phyloP scores from a whole-genome alignment of 2,888 invertebrate species.

The Linnaemya vulpina region DNA sequence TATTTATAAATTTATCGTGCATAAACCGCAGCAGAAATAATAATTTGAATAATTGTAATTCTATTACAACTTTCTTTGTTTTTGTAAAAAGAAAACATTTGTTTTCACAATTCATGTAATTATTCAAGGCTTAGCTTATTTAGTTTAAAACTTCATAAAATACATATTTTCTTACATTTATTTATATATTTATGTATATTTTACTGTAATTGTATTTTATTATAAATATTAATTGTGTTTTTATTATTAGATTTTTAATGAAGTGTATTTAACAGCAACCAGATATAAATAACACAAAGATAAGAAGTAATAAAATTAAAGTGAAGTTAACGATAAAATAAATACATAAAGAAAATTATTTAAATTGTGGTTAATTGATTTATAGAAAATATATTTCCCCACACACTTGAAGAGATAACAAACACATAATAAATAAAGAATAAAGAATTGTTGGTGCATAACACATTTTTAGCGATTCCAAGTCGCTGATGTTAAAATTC shows the following conservation, averaged over 20 bases:
- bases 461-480: too few relatives aligned
- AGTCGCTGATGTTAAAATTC: too few relatives aligned
- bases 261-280: constrained; percentile 64
- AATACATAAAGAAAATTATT: constrained; percentile 1
- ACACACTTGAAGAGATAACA: background rate
- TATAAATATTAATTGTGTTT: constrained; percentile 33
- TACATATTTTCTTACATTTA: background rate
- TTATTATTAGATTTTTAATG: constrained; percentile 63
- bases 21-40: background rate
- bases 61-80: background rate
- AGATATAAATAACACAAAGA: constrained; percentile 63
- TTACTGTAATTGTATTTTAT: constrained; percentile 5
- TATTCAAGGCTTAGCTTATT: background rate
- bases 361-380: background rate
- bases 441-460: too few relatives aligned
- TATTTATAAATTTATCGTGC: constrained; percentile 32
- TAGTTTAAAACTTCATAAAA: constrained; percentile 12
- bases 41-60: background rate
- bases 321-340: constrained; percentile 65
- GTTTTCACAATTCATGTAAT: constrained; percentile 12
- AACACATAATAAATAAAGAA: too few relatives aligned
- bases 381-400: background rate
- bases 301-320: constrained; percentile 69
- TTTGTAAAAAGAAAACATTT: background rate
- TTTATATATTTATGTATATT: constrained; percentile 16